These are phyloP conservation scores for Nephotettix cincticeps DNA, from an alignment of 1,140 invertebrate species.

Conservation along the genomic window DNA sequence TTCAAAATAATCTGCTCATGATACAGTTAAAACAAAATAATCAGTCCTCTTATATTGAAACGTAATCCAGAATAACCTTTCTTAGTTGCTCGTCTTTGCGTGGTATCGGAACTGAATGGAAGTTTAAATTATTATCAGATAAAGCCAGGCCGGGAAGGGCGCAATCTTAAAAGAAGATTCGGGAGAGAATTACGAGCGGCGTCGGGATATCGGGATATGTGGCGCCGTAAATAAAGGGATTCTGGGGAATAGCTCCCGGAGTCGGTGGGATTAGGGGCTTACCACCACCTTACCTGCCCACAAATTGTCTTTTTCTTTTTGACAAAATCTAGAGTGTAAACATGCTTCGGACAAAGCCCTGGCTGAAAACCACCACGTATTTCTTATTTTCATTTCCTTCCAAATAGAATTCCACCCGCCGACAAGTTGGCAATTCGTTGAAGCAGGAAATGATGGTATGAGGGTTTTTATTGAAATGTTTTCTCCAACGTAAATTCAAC, in stretches of 20 bases:
- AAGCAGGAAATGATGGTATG: too few species aligned
- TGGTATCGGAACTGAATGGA: not conserved
- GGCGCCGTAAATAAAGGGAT: constrained; percentile 9
- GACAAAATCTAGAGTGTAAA: constrained; percentile 8
- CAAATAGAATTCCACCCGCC: too few species aligned
- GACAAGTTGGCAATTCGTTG: too few species aligned
- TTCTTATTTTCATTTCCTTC: too few species aligned
- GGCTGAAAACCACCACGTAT: too few species aligned
- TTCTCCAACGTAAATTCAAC: too few species aligned
- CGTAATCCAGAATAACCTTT: too few species aligned
- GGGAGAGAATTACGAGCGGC: not conserved
- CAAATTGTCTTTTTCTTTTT: constrained; percentile 9
- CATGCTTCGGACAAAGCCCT: not conserved
- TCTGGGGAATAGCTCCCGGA: not conserved
- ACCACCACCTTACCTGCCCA: not conserved
- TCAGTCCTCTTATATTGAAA: too few species aligned
- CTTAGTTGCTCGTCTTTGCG: too few species aligned
- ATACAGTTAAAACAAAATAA: too few species aligned
- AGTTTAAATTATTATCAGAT: constrained; percentile 7
- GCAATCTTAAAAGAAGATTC: constrained; percentile 11
- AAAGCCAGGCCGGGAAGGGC: not conserved
- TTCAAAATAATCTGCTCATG: too few species aligned
- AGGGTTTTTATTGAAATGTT: too few species aligned
- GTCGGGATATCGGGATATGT: constrained; percentile 11
- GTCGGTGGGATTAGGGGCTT: not conserved